Evolutionary conservation across 2,888 invertebrate genomes (phyloP).

Genomic region (Ormyrus thymus): DNA sequence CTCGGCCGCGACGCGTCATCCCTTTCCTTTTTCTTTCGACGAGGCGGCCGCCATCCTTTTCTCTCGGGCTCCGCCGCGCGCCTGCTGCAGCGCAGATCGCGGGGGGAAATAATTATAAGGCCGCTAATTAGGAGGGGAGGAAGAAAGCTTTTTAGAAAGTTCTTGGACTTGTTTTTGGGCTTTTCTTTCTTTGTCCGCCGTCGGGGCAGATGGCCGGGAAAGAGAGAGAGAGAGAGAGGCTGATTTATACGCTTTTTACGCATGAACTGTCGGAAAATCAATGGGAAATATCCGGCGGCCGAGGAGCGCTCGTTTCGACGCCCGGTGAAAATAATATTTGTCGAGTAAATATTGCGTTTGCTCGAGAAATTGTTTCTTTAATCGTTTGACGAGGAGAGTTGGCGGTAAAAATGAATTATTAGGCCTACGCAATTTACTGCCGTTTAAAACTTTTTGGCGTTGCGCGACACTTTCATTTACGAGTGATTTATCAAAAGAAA

Average conservation of each 20-base stretch:
- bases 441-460: too few species aligned
- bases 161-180: not conserved
- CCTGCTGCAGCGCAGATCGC: slow-evolving; percentile 12
- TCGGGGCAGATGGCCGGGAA: slow-evolving; percentile 33
- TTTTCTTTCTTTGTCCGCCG: slow-evolving; percentile 4
- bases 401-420: not conserved
- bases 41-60: slow-evolving; percentile 35
- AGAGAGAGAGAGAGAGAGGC: not conserved
- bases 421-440: not conserved
- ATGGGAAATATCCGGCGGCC: not conserved
- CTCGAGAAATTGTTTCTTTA: not conserved
- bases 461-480: too few species aligned
- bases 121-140: slow-evolving; percentile 36
- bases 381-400: not conserved
- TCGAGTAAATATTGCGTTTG: too few species aligned
- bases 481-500: too few species aligned
- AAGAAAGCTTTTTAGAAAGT: slow-evolving; percentile 42
- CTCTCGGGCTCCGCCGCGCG: not conserved
- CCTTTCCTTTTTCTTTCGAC: slow-evolving; percentile 10
- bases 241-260: slow-evolving; percentile 26
- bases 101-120: slow-evolving; percentile 40
- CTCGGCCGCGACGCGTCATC: slow-evolving; percentile 10
- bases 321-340: too few species aligned
- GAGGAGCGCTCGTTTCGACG: too few species aligned
- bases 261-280: not conserved